A percentile compares a stretch with the other conserved stretches of the same genome.
phyloP scores from a whole-genome alignment of 2,797 vertebrate genomes.

The Notolabrus celidotus region DNA sequence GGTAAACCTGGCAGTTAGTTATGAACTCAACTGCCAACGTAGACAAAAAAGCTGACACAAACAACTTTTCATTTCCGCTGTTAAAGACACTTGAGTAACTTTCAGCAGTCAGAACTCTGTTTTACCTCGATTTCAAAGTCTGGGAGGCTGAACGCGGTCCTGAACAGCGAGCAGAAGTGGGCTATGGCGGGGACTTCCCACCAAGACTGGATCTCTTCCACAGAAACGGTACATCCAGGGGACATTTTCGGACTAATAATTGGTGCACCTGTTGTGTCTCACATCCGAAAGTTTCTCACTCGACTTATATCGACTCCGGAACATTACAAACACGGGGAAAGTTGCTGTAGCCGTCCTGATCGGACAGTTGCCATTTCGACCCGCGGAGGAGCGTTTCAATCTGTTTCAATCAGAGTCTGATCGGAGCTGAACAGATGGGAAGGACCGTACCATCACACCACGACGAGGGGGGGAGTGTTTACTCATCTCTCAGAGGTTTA shows the following conservation, averaged over 20 bases:
- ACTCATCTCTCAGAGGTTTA: background rate
- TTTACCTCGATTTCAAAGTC: slow-evolving; percentile 99
- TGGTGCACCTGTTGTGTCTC: slow-evolving; percentile 61
- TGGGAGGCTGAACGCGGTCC: slow-evolving; percentile 95
- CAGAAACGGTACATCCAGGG: slow-evolving; percentile 86
- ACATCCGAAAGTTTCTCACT: slow-evolving; percentile 78
- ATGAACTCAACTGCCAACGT: background rate
- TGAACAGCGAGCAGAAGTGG: slow-evolving; percentile 98
- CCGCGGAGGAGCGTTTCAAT: slow-evolving; percentile 75
- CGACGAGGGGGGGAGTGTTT: slow-evolving; percentile 23
- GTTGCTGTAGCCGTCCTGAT: slow-evolving; percentile 56
- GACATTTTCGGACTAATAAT: slow-evolving; percentile 84
- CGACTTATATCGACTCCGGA: slow-evolving; percentile 38
- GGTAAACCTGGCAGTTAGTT: slow-evolving; percentile 41
- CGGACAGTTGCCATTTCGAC: slow-evolving; percentile 78
- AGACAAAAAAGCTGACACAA: slow-evolving; percentile 75
- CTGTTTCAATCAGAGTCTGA: slow-evolving; percentile 82
- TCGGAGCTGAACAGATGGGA: slow-evolving; percentile 85
- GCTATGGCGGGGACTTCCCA: slow-evolving; percentile 99
- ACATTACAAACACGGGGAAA: slow-evolving; percentile 74
- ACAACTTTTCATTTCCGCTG: slow-evolving; percentile 71
- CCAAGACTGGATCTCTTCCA: slow-evolving; percentile 96
- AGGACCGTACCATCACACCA: slow-evolving; percentile 72
- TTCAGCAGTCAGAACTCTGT: background rate
- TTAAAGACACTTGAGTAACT: background rate